A percentile compares a stretch with the other conserved stretches of the same genome.
phyloP scores from a whole-genome alignment of 2,888 invertebrate species.

The Monoplex corrugatus region DNA sequence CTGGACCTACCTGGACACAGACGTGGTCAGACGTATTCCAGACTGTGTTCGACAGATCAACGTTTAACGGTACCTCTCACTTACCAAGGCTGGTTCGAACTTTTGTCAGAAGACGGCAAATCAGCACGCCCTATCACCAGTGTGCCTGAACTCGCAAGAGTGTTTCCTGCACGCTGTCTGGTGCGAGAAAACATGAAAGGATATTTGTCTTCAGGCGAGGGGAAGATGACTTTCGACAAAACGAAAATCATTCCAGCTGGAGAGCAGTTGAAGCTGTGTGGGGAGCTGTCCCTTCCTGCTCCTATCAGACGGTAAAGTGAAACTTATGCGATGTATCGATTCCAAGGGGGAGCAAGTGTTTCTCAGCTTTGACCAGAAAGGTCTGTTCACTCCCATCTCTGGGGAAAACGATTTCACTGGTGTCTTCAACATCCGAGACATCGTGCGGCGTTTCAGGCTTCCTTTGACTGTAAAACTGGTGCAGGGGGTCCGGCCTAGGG shows the following conservation, averaged over 20 bases:
- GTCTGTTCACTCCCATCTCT: constrained; percentile 95
- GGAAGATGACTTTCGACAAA: constrained; percentile 73
- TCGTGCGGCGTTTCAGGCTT: constrained; percentile 91
- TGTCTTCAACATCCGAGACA: constrained; percentile 94
- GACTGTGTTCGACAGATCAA: constrained; percentile 71
- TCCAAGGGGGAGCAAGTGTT: constrained; percentile 91
- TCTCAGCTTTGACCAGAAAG: constrained; percentile 92
- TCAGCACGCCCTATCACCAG: constrained; percentile 94
- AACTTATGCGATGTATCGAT: constrained; percentile 92
- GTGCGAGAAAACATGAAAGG: constrained; percentile 85
- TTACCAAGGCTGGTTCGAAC: constrained; percentile 95
- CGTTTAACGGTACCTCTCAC: constrained; percentile 94
- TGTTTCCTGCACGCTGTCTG: constrained; percentile 85
- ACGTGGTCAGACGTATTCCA: constrained; percentile 56
- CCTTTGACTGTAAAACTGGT: constrained; percentile 95
- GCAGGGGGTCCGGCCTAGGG: constrained; percentile 92
- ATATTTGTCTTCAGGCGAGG: constrained; percentile 72
- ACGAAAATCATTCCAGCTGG: constrained; percentile 74
- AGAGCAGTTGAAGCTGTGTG: constrained; percentile 77
- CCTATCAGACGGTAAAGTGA: constrained; percentile 64
- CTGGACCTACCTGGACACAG: constrained; percentile 61
- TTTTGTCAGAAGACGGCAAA: constrained; percentile 95
- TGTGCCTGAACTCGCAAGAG: constrained; percentile 89
- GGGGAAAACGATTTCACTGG: constrained; percentile 96
- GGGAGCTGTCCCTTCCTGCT: constrained; percentile 69